Evolutionary conservation across 2,113 vertebrate genomes (phyloP), one percentile per base, ranked within the genome.

Genomic region (Hemicordylus capensis): DNA sequence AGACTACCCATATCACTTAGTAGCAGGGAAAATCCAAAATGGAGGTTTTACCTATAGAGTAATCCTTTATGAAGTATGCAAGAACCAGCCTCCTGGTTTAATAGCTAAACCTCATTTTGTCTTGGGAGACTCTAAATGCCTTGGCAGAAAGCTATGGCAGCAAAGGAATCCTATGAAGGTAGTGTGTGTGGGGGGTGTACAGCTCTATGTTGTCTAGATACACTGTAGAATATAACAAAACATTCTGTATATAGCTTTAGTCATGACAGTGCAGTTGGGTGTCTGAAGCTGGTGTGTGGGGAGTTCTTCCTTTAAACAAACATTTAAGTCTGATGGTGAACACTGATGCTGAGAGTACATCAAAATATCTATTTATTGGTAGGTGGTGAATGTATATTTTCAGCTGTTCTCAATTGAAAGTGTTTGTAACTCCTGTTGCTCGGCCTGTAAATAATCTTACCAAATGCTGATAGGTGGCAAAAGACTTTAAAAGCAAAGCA

Each of bases 171-270:
- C 34, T 83, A 34, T 14, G 28, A 79, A 77, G 28, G 74, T 72
- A 34, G 54, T 26, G 76, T n/a, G n/a, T n/a, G n/a, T n/a, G n/a
- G n/a, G 15, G 94, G 90, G 75, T 96, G 95, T 96, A 95, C 95
- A 96, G 92, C 92, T 87, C 89, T 97, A 92, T 94, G 94, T 92
- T 95, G 92, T 93, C 89, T 96, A 96, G 95, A 96, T 97, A 97
- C 96, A 97, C 96, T 97, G 96, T 98, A 98, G 98, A 97, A 97
- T 97, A 98, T 95, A 90, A 97, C 98, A 97, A 97, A 97, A 97
- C 97, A 97, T 96, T 96, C 96, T 98, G 95, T 99, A 98, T 95
- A 94, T 96, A 96, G 93, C 92, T 91, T 91, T 80, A 85, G 76
- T 89, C n/a, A 22, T 93, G 91, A 93, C 80, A 78, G 89, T 83